These are phyloP conservation scores for Ptilorrhoa leucosticta DNA, from an alignment of 2,113 vertebrate species.

Conservation along the genomic window DNA sequence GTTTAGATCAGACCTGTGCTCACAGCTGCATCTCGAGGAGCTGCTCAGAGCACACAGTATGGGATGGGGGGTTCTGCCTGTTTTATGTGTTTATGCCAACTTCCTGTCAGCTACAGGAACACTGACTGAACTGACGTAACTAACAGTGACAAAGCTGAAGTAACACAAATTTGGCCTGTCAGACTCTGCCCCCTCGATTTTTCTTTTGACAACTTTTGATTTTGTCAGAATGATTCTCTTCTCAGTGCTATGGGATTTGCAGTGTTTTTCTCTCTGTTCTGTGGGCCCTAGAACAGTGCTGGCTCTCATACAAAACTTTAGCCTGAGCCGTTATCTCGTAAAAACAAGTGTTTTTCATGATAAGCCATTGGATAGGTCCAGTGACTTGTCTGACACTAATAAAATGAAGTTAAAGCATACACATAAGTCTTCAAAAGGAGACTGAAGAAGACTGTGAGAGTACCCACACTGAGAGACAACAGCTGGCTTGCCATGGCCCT, in stretches of 20 bases:
- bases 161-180: conserved; percentile 4
- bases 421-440: neutral
- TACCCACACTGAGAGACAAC: neutral
- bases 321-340: neutral
- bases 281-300: neutral
- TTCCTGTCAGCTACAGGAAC: neutral
- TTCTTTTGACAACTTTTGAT: neutral
- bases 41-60: neutral
- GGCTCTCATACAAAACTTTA: neutral
- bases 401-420: neutral
- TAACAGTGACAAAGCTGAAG: conserved; percentile 6
- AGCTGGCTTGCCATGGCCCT: neutral
- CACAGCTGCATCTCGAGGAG: neutral
- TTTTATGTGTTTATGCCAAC: neutral
- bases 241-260: neutral
- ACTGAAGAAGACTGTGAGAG: neutral
- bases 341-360: neutral
- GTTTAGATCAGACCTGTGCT: neutral
- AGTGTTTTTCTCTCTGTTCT: neutral
- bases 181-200: neutral
- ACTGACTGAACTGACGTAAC: neutral
- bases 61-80: neutral
- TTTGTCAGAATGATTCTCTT: neutral
- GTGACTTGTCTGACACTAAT: neutral
- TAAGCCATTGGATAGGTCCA: neutral